Evolutionary conservation across 2,797 vertebrate species (phyloP).

Genomic region (Uromys caudimaculatus): DNA sequence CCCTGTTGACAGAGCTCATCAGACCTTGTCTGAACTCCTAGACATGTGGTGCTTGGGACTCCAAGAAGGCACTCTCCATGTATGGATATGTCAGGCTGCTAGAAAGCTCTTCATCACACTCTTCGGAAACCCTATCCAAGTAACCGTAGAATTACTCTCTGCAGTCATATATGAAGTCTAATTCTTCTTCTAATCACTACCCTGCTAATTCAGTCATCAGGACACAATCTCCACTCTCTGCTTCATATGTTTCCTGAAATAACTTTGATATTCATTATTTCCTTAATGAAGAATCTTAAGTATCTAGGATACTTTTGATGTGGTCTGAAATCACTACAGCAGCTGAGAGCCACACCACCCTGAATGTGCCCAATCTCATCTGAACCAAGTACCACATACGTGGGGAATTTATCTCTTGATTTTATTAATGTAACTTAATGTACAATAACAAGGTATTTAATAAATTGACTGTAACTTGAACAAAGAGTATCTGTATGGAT

Average conservation of each 20-base stretch:
- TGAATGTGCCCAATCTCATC: not conserved
- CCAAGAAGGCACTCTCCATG: not conserved
- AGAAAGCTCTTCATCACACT: not conserved
- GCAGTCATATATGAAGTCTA: not conserved
- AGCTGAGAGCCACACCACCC: not conserved
- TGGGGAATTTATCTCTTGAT: not conserved
- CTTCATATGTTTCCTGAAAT: not conserved
- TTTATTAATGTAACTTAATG: not conserved
- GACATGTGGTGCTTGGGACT: not conserved
- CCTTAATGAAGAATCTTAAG: slow-evolving; percentile 44
- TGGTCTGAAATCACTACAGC: not conserved
- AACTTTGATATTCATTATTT: slow-evolving; percentile 43
- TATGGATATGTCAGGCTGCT: not conserved
- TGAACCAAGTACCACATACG: slow-evolving; percentile 11
- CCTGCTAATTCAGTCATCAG: not conserved
- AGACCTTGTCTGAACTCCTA: not conserved
- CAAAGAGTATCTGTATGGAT: not conserved
- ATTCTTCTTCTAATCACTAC: not conserved
- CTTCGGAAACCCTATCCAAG: not conserved
- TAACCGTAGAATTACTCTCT: not conserved
- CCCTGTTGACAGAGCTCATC: not conserved
- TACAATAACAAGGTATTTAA: not conserved
- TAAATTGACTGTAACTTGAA: not conserved
- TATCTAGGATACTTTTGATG: not conserved
- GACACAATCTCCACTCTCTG: not conserved